phyloP scores from a whole-genome alignment of 2,797 vertebrate genomes.

The Champsocephalus esox region DNA sequence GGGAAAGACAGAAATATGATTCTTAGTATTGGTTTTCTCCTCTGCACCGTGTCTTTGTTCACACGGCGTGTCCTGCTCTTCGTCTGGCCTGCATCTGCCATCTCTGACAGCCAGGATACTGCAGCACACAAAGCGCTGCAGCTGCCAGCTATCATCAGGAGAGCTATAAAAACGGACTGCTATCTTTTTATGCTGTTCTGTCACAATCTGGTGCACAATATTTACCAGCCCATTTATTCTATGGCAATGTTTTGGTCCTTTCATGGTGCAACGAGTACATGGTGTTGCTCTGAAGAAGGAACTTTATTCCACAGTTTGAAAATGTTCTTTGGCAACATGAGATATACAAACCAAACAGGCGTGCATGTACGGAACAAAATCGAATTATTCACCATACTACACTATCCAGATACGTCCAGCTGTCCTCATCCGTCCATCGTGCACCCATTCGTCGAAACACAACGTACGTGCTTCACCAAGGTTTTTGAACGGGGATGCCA shows the following conservation, averaged over 20 bases:
- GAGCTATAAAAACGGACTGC: slow-evolving; percentile 26
- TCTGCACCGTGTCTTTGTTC: slow-evolving; percentile 25
- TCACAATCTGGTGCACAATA: slow-evolving; percentile 13
- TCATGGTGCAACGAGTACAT: neutral
- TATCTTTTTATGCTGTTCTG: slow-evolving; percentile 1
- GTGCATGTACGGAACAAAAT: neutral
- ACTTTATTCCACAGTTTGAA: neutral
- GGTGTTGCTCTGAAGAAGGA: neutral
- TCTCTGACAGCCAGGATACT: slow-evolving; percentile 36
- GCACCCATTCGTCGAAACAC: neutral
- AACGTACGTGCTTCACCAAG: neutral
- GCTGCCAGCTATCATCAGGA: slow-evolving; percentile 30
- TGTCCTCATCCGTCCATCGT: slow-evolving; percentile 4
- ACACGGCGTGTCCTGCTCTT: slow-evolving; percentile 20
- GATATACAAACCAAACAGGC: neutral
- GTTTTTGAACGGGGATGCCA: slow-evolving; percentile 7
- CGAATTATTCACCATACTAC: neutral
- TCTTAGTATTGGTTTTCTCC: slow-evolving; percentile 15
- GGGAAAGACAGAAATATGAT: slow-evolving; percentile 40
- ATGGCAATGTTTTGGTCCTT: neutral
- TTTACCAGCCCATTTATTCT: slow-evolving; percentile 5
- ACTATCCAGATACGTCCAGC: slow-evolving; percentile 1
- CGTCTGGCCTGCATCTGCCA: slow-evolving; percentile 42
- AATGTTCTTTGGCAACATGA: neutral
- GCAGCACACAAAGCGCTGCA: slow-evolving; percentile 42